Evolutionary conservation across 2,113 vertebrate species (phyloP).

Genomic region (Pseudorasbora parva): DNA sequence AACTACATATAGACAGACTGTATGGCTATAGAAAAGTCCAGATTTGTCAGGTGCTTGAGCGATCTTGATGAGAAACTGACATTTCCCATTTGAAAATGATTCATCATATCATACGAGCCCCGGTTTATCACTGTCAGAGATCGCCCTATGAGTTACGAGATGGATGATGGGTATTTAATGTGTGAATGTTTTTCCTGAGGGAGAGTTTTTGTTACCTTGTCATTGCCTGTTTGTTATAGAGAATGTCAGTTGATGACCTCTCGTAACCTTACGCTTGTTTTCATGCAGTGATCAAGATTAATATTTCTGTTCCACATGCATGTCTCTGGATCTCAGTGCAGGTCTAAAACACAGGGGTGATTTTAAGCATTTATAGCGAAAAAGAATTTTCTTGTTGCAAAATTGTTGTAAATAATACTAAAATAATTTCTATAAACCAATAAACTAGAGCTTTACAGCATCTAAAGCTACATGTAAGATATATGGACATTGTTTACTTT

Average conservation of each 20-base stretch:
- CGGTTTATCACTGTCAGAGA: conserved; percentile 34
- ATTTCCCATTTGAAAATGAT: background rate
- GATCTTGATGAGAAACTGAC: background rate
- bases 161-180: conserved; percentile 26
- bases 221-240: background rate
- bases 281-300: background rate
- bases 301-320: background rate
- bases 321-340: background rate
- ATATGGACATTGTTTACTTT: background rate
- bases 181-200: background rate
- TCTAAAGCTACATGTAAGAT: background rate
- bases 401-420: too few species aligned
- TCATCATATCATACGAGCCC: background rate
- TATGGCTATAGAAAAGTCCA: conserved; percentile 15
- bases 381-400: background rate
- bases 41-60: background rate
- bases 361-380: background rate
- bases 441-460: background rate
- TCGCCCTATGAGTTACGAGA: background rate
- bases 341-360: background rate
- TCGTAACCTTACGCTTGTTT: background rate
- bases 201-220: background rate
- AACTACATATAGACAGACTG: background rate
- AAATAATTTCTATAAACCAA: background rate
- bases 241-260: background rate